Evolutionary conservation across 1,140 invertebrate species (phyloP).

Genomic region (Pogonomyrmex barbatus): DNA sequence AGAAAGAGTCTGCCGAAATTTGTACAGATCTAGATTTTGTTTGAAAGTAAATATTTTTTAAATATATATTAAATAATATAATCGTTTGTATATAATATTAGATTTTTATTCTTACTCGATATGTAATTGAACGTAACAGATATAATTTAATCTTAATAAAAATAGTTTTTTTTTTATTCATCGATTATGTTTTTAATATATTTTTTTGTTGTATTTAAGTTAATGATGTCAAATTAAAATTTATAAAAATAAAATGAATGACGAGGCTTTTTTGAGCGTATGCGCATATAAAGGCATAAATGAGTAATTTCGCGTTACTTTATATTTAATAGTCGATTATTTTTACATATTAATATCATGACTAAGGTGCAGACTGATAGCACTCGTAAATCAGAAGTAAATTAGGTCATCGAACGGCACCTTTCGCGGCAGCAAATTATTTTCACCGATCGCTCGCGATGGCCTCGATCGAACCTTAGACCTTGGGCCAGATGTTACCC

Average conservation of each 20-base stretch:
- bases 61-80: neutral
- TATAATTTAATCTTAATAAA: neutral
- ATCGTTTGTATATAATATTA: neutral
- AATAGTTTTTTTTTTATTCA: neutral
- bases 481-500: constrained; percentile 62
- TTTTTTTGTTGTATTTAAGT: neutral
- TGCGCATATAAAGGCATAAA: neutral
- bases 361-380: neutral
- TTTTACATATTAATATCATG: neutral
- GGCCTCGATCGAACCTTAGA: constrained; percentile 56
- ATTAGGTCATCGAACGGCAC: constrained; percentile 33
- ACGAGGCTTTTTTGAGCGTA: neutral
- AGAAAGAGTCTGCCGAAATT: constrained; percentile 7
- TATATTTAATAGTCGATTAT: neutral
- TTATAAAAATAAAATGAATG: neutral
- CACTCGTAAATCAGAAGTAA: constrained; percentile 21
- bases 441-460: constrained; percentile 31
- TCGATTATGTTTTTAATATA: neutral
- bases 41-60: neutral
- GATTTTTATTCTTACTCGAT: neutral
- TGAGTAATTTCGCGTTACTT: neutral
- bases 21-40: neutral
- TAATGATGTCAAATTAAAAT: neutral
- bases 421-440: constrained; percentile 25
- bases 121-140: neutral